phyloP scores from a whole-genome alignment of 2,888 invertebrate species.

The Microplitis manilae region DNA sequence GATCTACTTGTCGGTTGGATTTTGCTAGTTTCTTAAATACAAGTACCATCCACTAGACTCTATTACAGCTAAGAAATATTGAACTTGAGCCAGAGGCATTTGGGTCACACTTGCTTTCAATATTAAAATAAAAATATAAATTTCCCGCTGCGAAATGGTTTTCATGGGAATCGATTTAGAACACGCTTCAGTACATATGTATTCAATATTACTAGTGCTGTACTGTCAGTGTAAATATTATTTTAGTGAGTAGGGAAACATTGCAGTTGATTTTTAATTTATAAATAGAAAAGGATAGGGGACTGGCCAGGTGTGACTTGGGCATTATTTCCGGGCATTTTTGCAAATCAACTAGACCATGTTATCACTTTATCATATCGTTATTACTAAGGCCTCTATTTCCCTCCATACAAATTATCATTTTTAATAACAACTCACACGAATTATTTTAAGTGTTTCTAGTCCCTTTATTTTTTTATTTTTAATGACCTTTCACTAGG shows the following conservation, averaged over 20 bases:
- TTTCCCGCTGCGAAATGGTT: constrained; percentile 12
- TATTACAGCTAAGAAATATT: constrained; percentile 31
- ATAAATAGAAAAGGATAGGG: constrained; percentile 51
- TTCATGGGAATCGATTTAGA: neutral
- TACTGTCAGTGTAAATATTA: no score
- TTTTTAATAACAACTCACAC: no score
- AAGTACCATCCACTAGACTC: neutral
- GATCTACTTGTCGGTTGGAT: neutral
- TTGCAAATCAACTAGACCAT: constrained; percentile 52
- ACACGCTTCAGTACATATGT: neutral
- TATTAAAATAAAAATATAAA: constrained; percentile 33
- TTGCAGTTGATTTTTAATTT: constrained; percentile 49
- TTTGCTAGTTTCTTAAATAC: neutral
- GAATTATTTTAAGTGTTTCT: no score
- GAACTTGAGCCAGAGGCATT: constrained; percentile 50
- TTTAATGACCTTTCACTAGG: constrained; percentile 7
- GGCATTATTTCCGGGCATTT: constrained; percentile 40
- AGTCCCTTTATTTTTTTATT: constrained; percentile 6
- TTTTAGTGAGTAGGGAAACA: constrained; percentile 15
- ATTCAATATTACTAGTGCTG: no score
- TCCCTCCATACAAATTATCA: no score
- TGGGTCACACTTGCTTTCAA: constrained; percentile 21
- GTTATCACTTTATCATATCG: constrained; percentile 40
- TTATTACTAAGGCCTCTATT: no score
- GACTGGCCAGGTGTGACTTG: constrained; percentile 61